phyloP scores from a whole-genome alignment of 1,140 invertebrate species.

The Drosophila kurseongensis region DNA sequence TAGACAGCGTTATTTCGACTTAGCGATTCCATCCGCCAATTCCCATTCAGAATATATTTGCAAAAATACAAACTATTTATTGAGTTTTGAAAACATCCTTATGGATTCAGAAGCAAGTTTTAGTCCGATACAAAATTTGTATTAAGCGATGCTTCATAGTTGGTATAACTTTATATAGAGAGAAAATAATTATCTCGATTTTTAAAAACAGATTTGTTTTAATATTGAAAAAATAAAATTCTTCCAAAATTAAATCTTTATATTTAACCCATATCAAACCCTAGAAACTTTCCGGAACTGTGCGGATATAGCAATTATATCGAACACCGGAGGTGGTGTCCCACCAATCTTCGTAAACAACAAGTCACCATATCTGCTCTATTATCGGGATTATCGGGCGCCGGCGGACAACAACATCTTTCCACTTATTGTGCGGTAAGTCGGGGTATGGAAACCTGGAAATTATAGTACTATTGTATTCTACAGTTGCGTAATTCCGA shows the following conservation, averaged over 20 bases:
- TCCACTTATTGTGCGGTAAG: conserved; percentile 90
- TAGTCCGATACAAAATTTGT: no score
- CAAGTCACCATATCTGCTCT: conserved; percentile 90
- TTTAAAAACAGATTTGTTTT: no score
- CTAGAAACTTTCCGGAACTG: conserved; percentile 94
- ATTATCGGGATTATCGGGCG: conserved; percentile 88
- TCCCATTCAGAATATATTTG: no score
- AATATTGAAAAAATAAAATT: no score
- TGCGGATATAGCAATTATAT: conserved; percentile 92
- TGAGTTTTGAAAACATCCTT: no score
- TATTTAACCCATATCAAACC: neutral
- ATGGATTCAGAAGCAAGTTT: no score
- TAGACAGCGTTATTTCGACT: no score
- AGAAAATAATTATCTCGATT: no score
- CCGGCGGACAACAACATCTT: conserved; percentile 87
- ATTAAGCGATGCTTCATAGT: no score
- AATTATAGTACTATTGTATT: neutral
- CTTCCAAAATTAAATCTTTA: neutral
- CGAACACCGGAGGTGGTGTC: conserved; percentile 90
- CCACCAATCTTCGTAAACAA: conserved; percentile 88
- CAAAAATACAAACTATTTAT: no score
- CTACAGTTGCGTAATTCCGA: neutral
- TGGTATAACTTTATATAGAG: no score
- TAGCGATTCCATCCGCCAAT: no score
- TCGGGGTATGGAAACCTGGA: neutral